phyloP scores from a whole-genome alignment of 2,888 invertebrate species.

The Eledone cirrhosa region DNA sequence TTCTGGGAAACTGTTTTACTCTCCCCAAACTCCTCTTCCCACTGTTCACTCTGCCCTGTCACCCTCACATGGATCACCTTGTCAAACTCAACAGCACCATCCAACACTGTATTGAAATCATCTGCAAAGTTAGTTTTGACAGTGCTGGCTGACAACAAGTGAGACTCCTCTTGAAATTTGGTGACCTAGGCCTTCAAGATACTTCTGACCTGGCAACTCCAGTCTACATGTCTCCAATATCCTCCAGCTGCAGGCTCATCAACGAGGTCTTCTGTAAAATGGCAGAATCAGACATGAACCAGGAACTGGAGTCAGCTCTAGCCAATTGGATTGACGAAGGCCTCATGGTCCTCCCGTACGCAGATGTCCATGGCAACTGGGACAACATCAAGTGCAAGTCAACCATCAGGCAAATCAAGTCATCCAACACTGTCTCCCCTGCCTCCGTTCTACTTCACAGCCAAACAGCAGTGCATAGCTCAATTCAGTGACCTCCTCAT shows the following conservation, averaged over 20 bases:
- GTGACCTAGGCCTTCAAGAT: background rate
- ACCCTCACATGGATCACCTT: background rate
- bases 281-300: too few species aligned
- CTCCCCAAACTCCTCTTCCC: slow-evolving; percentile 60
- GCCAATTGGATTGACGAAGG: too few species aligned
- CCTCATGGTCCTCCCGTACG: background rate
- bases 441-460: too few species aligned
- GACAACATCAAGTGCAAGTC: too few species aligned
- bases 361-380: background rate
- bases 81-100: background rate
- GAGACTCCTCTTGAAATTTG: background rate
- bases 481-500: too few species aligned
- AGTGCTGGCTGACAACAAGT: background rate
- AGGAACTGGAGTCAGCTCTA: background rate
- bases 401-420: too few species aligned
- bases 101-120: background rate
- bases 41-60: slow-evolving; percentile 36
- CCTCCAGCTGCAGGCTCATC: background rate
- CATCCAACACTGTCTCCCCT: too few species aligned
- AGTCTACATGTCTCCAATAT: background rate
- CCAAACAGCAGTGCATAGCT: too few species aligned
- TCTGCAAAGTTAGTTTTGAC: background rate
- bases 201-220: background rate
- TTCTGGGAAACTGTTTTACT: slow-evolving; percentile 67
- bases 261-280: too few species aligned